Percentiles rank a stretch among this genome's conserved stretches.
These are phyloP conservation scores for Andinoacara biseriatus DNA, from an alignment of 2,113 vertebrate genomes.

Conservation along the genomic window DNA sequence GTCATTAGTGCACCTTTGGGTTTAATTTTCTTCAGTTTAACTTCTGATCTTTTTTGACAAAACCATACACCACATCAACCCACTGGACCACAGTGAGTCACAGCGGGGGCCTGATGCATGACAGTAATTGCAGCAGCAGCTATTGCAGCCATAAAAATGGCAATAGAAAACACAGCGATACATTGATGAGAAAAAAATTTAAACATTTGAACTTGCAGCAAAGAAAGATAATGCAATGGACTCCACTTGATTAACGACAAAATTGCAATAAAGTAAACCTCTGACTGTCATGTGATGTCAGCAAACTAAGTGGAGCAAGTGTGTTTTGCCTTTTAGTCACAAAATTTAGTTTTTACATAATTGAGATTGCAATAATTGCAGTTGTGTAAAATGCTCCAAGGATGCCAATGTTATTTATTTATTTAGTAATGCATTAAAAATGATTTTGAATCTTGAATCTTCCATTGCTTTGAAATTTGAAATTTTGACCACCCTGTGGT, in stretches of 20 bases:
- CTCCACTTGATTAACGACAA: background rate
- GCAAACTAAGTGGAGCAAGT: background rate
- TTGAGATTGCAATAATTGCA: background rate
- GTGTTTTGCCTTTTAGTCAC: background rate
- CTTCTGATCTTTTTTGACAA: background rate
- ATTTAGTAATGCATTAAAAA: background rate
- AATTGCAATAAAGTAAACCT: background rate
- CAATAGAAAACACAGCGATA: background rate
- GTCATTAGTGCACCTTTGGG: background rate
- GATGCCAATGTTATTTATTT: background rate
- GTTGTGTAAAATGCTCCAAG: background rate
- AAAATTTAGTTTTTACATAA: background rate
- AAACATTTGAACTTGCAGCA: background rate
- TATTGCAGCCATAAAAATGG: background rate
- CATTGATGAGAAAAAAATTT: background rate
- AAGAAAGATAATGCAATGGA: background rate
- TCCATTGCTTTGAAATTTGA: background rate
- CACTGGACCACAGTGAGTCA: background rate
- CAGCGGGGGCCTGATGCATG: background rate
- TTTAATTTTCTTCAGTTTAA: background rate
- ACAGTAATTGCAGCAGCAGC: background rate
- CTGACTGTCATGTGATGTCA: background rate
- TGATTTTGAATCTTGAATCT: background rate
- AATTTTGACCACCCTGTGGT: background rate
- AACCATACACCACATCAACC: background rate